Base-by-base conservation (phyloP, 2,113 vertebrate genomes). In the Neodontobutis hainanensis region DNA sequence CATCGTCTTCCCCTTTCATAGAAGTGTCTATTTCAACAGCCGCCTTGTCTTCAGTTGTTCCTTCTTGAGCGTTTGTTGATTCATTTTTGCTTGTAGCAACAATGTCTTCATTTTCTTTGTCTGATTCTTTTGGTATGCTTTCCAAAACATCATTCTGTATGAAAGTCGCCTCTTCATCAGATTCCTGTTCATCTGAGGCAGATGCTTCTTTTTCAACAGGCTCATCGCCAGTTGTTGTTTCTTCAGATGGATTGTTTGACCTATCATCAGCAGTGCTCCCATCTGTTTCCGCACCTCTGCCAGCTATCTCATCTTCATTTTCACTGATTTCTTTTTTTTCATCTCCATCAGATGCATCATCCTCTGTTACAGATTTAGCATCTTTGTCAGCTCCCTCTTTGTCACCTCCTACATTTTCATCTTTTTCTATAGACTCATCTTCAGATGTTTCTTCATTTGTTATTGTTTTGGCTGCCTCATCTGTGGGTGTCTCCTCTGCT, bases 1-100 rank as follows among this genome's bases (percentile, higher is more conserved):
- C 44, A 34, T 9, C 66, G 46, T 85, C 73, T 67, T 70, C 78
- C 34, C 44, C 68, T 69, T 65, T 68, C 42, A 0, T 38, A 50
- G 61, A 66, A 42, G n/a, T 47, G 8, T 70, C 56, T 51, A 0
- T 55, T 73, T 11, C 48, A 38, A 49, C 49, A 8, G 36, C 52
- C 74, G 59, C 42, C 38, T 58, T 70, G 62, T 66, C 45, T 19
- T 56, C 62, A 10, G 45, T 44, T 6, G 43, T 7, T 53, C 16
- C 42, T 55, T 32, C 43, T 9, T 45, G 43, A 11, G 51, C 36
- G 8, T 38, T 56, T 56, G 53, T 56, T 56, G 34, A 14, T 38
- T 56, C 53, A 38, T 32, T 35, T 55, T 35, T 27, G 11, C 11
- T 0, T n/a, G 51, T 7, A 9, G 32, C 11, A 36, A 6, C 34